phyloP scores from a whole-genome alignment of 2,888 invertebrate genomes.

The Rhamphomyia laevipes region DNA sequence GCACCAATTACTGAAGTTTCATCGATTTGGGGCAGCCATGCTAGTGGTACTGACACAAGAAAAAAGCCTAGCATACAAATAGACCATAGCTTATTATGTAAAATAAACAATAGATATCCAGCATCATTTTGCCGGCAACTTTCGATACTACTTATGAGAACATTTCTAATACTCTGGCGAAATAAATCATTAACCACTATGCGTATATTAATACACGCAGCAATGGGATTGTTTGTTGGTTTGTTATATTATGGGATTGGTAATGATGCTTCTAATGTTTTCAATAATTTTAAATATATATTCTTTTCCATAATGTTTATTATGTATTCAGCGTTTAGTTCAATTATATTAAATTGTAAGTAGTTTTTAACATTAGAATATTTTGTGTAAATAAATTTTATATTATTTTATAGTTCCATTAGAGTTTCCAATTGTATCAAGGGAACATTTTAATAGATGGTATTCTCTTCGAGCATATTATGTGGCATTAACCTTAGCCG shows the following conservation, averaged over 20 bases:
- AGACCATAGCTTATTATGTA: constrained; percentile 28
- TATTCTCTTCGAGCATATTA: constrained; percentile 77
- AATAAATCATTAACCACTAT: constrained; percentile 64
- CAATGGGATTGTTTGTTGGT: constrained; percentile 73
- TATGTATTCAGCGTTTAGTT: constrained; percentile 88
- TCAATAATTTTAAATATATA: constrained; percentile 77
- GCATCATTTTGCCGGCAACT: constrained; percentile 48
- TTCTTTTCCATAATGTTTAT: constrained; percentile 90
- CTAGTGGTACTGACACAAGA: constrained; percentile 20
- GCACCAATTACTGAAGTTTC: constrained; percentile 24
- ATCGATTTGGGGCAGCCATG: constrained; percentile 23
- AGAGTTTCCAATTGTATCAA: constrained; percentile 65
- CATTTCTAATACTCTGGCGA: constrained; percentile 52
- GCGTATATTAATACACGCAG: constrained; percentile 64
- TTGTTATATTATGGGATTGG: constrained; percentile 75
- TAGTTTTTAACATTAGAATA: constrained; percentile 20
- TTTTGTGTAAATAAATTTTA: background rate
- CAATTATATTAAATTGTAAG: constrained; percentile 84
- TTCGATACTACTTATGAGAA: constrained; percentile 48
- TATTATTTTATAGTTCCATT: constrained; percentile 52
- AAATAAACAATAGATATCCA: constrained; percentile 39
- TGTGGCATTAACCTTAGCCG: constrained; percentile 62
- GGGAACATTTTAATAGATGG: constrained; percentile 85
- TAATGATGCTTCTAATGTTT: constrained; percentile 67
- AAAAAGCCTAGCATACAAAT: constrained; percentile 20